Percentiles rank a stretch among this genome's conserved stretches.
Conservation (phyloP, 2,113 vertebrate species). For the Mesitornis unicolor region DNA sequence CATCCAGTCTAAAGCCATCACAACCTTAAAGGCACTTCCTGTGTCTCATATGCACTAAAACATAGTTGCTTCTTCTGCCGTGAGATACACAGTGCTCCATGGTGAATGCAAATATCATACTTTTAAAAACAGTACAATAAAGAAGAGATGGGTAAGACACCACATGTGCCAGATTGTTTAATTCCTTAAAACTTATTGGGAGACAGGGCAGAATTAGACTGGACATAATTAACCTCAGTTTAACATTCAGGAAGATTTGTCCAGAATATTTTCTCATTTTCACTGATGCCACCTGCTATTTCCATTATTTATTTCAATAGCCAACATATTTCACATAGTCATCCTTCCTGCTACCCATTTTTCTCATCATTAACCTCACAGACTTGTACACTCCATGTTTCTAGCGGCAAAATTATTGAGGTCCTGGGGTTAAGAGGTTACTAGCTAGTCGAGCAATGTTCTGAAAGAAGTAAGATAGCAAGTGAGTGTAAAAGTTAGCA, state of each 20-base stretch:
- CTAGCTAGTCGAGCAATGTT: neutral
- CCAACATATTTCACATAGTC: neutral
- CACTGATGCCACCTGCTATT: neutral
- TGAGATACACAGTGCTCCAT: neutral
- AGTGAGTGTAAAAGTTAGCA: neutral
- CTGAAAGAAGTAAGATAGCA: neutral
- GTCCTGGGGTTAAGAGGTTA: neutral
- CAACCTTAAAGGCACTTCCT: neutral
- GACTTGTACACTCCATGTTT: neutral
- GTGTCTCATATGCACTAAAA: neutral
- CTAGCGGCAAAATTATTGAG: neutral
- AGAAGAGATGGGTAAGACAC: neutral
- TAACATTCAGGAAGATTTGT: neutral
- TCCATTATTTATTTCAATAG: slow-evolving; percentile 6
- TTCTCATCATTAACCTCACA: slow-evolving; percentile 15
- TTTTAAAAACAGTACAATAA: neutral
- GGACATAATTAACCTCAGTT: neutral
- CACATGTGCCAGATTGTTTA: neutral
- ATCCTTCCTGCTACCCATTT: neutral
- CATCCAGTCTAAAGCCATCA: neutral
- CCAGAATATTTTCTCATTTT: neutral
- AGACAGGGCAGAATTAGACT: neutral
- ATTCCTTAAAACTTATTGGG: neutral
- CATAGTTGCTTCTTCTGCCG: neutral
- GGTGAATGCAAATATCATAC: neutral